Percentiles rank a stretch among this genome's conserved stretches.
Conservation (phyloP, 1,140 invertebrate genomes). For the Calephelis virginiensis region DNA sequence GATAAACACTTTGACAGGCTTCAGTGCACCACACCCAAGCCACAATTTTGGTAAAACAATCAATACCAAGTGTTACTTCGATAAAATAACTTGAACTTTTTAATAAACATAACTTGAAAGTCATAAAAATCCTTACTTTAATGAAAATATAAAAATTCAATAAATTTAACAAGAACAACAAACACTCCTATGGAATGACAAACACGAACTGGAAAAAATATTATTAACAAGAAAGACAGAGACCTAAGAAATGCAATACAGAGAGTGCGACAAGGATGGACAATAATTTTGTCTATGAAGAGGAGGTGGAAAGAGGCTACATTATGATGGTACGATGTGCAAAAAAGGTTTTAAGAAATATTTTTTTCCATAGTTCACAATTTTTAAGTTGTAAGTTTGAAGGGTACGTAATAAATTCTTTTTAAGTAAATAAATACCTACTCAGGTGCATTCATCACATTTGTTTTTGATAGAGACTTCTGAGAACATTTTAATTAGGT, state of each 20-base stretch:
- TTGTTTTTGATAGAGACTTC: no score
- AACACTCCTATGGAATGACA: conserved; percentile 17
- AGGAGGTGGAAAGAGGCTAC: neutral
- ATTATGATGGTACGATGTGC: neutral
- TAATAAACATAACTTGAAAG: neutral
- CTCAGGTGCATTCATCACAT: no score
- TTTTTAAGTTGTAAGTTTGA: no score
- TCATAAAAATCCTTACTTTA: conserved; percentile 3
- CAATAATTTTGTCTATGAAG: neutral
- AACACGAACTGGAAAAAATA: conserved; percentile 19
- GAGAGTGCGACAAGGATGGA: conserved; percentile 20
- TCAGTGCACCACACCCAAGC: conserved; percentile 56
- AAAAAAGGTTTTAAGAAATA: neutral
- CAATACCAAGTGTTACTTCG: neutral
- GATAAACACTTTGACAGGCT: conserved; percentile 38
- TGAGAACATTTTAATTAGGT: no score
- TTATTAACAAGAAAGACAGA: conserved; percentile 16
- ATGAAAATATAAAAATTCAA: neutral
- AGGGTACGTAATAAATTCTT: no score
- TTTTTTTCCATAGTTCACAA: no score
- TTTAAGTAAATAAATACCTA: no score
- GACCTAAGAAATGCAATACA: neutral
- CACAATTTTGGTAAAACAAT: conserved; percentile 26
- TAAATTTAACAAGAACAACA: conserved; percentile 4
- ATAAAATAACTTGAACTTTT: no score